These are phyloP conservation scores for Brachionus rotundiformis DNA, from an alignment of 1,140 invertebrate genomes.

Conservation along the genomic window DNA sequence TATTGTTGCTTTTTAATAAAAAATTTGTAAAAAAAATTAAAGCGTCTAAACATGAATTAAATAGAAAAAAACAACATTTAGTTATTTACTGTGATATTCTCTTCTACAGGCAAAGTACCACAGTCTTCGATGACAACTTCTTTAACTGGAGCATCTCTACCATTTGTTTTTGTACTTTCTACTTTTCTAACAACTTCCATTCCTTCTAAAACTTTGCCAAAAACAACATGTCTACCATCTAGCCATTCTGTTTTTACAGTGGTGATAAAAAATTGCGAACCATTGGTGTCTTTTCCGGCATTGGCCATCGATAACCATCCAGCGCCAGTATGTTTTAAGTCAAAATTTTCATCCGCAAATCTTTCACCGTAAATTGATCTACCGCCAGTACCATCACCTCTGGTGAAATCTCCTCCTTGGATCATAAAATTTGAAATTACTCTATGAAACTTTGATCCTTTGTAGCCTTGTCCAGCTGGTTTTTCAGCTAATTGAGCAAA, in stretches of 20 bases:
- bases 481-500: slow-evolving; percentile 67
- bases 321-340: slow-evolving; percentile 80
- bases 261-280: slow-evolving; percentile 64
- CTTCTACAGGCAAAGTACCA: slow-evolving; percentile 69
- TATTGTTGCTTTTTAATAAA: not conserved
- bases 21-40: slow-evolving; percentile 17
- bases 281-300: slow-evolving; percentile 61
- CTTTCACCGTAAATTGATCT: slow-evolving; percentile 83
- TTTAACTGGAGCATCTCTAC: slow-evolving; percentile 71
- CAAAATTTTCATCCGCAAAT: slow-evolving; percentile 95
- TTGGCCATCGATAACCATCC: slow-evolving; percentile 86
- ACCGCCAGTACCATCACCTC: slow-evolving; percentile 60
- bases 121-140: slow-evolving; percentile 74
- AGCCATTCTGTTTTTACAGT: slow-evolving; percentile 80
- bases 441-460: slow-evolving; percentile 60
- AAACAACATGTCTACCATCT: slow-evolving; percentile 89
- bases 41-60: not conserved
- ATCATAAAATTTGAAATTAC: slow-evolving; percentile 63
- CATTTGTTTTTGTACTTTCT: slow-evolving; percentile 69
- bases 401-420: slow-evolving; percentile 62
- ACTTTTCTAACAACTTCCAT: slow-evolving; percentile 54
- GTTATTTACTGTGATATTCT: not conserved
- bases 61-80: slow-evolving; percentile 12
- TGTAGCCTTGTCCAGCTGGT: slow-evolving; percentile 55
- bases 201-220: slow-evolving; percentile 76